phyloP scores from a whole-genome alignment of 2,888 invertebrate genomes.

The Megaustenia siamemsis region DNA sequence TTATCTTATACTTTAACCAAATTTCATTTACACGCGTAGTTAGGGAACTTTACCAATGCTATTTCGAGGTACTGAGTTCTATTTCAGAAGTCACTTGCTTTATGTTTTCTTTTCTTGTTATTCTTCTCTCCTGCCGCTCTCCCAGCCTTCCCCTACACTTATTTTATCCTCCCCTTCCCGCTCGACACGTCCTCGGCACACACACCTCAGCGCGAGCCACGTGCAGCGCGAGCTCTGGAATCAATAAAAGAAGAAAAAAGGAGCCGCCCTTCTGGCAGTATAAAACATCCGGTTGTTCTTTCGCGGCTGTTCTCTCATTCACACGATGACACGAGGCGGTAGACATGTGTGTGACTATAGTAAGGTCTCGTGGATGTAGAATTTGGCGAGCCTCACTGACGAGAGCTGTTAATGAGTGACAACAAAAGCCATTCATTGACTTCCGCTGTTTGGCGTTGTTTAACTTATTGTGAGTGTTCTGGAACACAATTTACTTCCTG shows the following conservation, averaged over 20 bases:
- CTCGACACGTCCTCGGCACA: not conserved
- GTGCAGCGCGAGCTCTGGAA: slow-evolving; percentile 4
- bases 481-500: not conserved
- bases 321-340: not conserved
- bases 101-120: too few relatives aligned
- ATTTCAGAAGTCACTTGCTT: too few relatives aligned
- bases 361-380: not conserved
- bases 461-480: not conserved
- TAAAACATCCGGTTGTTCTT: not conserved
- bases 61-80: too few relatives aligned
- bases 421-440: not conserved
- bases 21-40: too few relatives aligned
- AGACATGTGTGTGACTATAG: not conserved
- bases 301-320: not conserved
- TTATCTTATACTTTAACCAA: too few relatives aligned
- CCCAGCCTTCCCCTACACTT: too few relatives aligned
- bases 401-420: not conserved
- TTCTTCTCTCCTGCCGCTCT: too few relatives aligned
- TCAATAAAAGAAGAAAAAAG: slow-evolving; percentile 1
- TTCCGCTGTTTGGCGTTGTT: not conserved
- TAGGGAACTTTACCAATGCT: too few relatives aligned
- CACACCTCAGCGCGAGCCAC: not conserved
- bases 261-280: not conserved
- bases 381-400: not conserved
- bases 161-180: not conserved